Conservation (phyloP, 2,113 vertebrate genomes). For the Calidris pugnax region DNA sequence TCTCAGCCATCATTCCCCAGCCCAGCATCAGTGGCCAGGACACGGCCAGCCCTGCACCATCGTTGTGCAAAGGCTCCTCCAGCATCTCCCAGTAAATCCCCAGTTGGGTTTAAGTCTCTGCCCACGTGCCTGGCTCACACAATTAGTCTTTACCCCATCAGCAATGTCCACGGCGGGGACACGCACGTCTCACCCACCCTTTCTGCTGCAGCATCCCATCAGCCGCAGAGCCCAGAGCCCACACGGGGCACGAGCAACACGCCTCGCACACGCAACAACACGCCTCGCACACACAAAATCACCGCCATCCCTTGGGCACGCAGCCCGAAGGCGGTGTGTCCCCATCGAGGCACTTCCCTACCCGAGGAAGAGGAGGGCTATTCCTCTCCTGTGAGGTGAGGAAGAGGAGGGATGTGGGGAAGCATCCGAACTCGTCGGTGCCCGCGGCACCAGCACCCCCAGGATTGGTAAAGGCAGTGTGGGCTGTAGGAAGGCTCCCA, state of each 20-base stretch:
- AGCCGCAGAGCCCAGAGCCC: neutral
- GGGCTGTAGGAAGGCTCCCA: neutral
- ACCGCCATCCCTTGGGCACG: accelerated
- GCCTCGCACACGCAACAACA: neutral
- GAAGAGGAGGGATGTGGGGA: neutral
- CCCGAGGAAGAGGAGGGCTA: neutral
- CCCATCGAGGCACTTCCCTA: neutral
- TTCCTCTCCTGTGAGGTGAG: accelerated
- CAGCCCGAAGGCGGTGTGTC: accelerated
- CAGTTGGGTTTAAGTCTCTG: accelerated
- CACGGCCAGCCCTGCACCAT: accelerated
- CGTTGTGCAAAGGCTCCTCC: neutral
- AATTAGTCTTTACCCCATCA: accelerated
- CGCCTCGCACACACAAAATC: neutral
- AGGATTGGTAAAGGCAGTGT: accelerated
- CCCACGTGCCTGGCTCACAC: accelerated
- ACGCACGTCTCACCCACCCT: neutral
- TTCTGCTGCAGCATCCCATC: neutral
- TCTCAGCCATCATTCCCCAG: accelerated
- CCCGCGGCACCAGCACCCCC: neutral
- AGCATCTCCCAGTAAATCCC: neutral
- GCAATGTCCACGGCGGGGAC: accelerated
- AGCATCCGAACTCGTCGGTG: accelerated
- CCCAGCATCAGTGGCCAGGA: neutral
- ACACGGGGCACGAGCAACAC: accelerated